Evolutionary conservation across 2,888 invertebrate species (phyloP).

Genomic region (Drosophila paracracens): DNA sequence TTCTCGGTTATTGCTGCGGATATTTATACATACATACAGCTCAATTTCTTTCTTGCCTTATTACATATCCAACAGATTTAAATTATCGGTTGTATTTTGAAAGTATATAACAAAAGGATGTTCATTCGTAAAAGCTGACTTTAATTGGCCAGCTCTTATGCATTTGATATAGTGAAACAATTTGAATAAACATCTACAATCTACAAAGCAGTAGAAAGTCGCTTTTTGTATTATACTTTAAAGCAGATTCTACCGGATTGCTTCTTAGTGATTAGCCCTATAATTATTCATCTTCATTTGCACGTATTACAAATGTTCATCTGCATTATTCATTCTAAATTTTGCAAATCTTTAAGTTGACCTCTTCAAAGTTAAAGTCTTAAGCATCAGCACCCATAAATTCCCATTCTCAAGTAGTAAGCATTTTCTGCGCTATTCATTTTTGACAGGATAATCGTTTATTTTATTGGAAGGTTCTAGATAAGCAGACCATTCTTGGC

Average conservation of each 20-base stretch:
- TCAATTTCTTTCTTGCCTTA: neutral
- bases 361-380: neutral
- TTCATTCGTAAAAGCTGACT: neutral
- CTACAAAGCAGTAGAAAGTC: no score
- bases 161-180: neutral
- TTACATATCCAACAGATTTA: neutral
- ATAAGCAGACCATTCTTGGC: slow-evolving; percentile 76
- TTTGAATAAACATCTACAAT: neutral
- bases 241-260: neutral
- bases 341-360: neutral
- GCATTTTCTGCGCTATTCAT: neutral
- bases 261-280: neutral
- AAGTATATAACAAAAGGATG: neutral
- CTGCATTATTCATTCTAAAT: neutral
- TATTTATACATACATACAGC: neutral
- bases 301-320: neutral
- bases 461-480: slow-evolving; percentile 53
- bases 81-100: neutral
- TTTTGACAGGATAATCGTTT: slow-evolving; percentile 15
- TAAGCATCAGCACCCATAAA: neutral
- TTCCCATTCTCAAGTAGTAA: neutral
- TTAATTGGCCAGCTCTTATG: no score
- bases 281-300: neutral
- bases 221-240: neutral
- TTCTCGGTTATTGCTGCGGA: neutral